Evolutionary conservation across 2,888 invertebrate genomes (phyloP).

Genomic region (Augiades crinisus): DNA sequence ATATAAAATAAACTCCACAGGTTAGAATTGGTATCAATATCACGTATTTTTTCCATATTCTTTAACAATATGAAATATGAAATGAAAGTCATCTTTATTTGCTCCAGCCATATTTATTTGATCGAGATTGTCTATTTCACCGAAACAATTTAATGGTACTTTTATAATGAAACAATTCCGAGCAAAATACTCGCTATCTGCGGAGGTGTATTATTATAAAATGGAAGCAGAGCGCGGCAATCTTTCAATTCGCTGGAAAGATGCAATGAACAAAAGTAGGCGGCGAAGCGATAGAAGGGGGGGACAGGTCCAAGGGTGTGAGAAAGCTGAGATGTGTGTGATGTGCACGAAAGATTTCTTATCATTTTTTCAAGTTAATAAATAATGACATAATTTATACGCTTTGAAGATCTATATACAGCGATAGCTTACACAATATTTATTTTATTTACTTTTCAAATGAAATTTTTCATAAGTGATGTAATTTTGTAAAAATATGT

Average conservation of each 20-base stretch:
- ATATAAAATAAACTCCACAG: not conserved
- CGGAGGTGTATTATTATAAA: not conserved
- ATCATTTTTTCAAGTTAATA: no score
- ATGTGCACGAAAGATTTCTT: no score
- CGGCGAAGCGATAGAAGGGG: not conserved
- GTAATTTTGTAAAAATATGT: no score
- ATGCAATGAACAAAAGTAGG: not conserved
- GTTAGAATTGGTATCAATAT: no score
- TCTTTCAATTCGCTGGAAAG: not conserved
- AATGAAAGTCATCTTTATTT: not conserved
- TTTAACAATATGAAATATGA: not conserved
- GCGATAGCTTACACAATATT: no score
- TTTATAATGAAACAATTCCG: not conserved
- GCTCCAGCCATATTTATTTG: not conserved
- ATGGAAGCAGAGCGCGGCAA: not conserved
- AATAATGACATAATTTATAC: no score
- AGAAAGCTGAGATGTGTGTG: no score
- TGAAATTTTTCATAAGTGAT: no score
- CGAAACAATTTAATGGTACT: not conserved
- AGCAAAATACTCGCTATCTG: not conserved
- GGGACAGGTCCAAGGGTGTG: no score
- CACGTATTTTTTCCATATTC: no score
- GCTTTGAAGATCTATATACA: no score
- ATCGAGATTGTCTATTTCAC: not conserved
- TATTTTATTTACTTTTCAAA: no score